A percentile compares a stretch with the other conserved stretches of the same genome.
Evolutionary conservation across 2,888 invertebrate genomes (phyloP).

Genomic region (Suillia variegata): DNA sequence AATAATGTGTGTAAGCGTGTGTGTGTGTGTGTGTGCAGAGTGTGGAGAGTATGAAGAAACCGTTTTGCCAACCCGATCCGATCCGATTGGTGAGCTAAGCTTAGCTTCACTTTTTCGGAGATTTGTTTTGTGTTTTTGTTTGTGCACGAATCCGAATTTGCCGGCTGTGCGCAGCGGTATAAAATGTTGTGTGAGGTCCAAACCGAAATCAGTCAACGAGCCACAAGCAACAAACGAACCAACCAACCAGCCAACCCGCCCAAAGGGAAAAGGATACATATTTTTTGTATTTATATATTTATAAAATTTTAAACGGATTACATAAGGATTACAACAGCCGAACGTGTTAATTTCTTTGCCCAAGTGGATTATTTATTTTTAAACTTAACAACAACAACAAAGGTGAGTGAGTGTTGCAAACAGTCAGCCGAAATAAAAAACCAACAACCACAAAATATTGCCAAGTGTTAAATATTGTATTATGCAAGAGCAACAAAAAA

Average conservation of each 20-base stretch:
- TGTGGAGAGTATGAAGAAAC: too few species aligned
- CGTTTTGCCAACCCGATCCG: slow-evolving; percentile 15
- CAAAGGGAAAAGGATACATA: slow-evolving; percentile 36
- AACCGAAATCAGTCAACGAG: slow-evolving; percentile 52
- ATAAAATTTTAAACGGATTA: slow-evolving; percentile 27
- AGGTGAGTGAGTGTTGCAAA: slow-evolving; percentile 40
- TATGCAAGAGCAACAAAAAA: too few species aligned
- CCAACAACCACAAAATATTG: background rate
- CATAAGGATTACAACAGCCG: slow-evolving; percentile 39
- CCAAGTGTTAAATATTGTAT: background rate
- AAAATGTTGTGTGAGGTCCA: slow-evolving; percentile 44
- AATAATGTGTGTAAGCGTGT: too few species aligned
- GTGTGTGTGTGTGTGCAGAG: too few species aligned
- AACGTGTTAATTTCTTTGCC: background rate
- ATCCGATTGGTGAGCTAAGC: background rate
- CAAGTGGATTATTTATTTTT: slow-evolving; percentile 35
- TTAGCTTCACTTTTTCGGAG: slow-evolving; percentile 11
- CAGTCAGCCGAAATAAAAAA: slow-evolving; percentile 6
- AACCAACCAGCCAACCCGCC: slow-evolving; percentile 17
- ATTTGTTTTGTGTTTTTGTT: slow-evolving; percentile 32
- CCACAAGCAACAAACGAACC: slow-evolving; percentile 39
- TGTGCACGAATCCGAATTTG: slow-evolving; percentile 32
- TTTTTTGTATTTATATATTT: too few species aligned
- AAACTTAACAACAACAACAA: slow-evolving; percentile 13
- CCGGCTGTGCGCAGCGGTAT: slow-evolving; percentile 43